These are phyloP conservation scores for Caranx melampygus DNA, from an alignment of 2,113 vertebrate species.

Conservation along the genomic window DNA sequence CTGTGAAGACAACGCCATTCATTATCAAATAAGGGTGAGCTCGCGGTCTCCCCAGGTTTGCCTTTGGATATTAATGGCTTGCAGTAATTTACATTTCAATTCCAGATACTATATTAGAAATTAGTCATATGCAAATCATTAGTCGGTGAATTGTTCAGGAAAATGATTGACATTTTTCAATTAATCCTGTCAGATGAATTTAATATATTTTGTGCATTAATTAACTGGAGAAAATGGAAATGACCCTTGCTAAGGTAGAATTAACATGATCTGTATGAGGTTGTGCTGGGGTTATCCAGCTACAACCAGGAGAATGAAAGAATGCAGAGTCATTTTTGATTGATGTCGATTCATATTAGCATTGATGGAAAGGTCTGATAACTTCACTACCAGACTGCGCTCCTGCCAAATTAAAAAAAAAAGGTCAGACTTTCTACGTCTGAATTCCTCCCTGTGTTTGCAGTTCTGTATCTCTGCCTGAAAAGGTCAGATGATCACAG, in stretches of 20 bases:
- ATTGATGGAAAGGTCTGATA: constrained; percentile 60
- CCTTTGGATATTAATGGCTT: constrained; percentile 55
- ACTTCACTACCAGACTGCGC: constrained; percentile 24
- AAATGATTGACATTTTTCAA: constrained; percentile 75
- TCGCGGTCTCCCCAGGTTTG: constrained; percentile 13
- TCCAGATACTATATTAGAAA: constrained; percentile 48
- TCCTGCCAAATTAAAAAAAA: constrained; percentile 46
- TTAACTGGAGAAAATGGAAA: constrained; percentile 68
- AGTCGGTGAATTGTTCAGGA: constrained; percentile 44
- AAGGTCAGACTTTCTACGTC: constrained; percentile 58
- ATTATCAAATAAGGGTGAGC: constrained; percentile 51
- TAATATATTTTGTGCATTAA: constrained; percentile 65
- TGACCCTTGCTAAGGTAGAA: constrained; percentile 50
- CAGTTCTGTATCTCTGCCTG: constrained; percentile 24
- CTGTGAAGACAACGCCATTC: constrained; percentile 38
- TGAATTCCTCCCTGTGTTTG: constrained; percentile 47
- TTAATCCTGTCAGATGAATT: constrained; percentile 62
- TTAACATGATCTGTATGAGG: constrained; percentile 33
- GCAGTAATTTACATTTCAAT: constrained; percentile 69
- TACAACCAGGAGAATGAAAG: constrained; percentile 9
- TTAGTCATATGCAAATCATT: constrained; percentile 45
- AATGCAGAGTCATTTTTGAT: constrained; percentile 46
- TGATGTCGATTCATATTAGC: constrained; percentile 53
- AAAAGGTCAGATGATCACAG: constrained; percentile 62
- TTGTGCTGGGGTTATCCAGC: constrained; percentile 29